phyloP scores from a whole-genome alignment of 2,888 invertebrate genomes.

The Vesta saturnalis region DNA sequence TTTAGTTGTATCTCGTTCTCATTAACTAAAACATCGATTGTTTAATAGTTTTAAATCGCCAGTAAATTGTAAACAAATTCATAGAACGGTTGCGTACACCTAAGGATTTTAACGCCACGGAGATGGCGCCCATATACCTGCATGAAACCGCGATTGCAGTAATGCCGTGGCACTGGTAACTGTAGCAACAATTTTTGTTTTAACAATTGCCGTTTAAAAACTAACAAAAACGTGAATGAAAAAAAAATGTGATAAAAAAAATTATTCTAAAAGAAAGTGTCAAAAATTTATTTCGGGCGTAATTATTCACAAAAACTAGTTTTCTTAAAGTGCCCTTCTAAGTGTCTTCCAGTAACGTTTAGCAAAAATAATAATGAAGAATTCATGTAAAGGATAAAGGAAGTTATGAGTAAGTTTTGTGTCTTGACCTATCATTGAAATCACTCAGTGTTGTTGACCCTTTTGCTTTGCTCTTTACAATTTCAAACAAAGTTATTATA shows the following conservation, averaged over 20 bases:
- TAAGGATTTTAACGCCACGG: conserved; percentile 24
- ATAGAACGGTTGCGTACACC: not conserved
- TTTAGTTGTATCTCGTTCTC: too few species aligned
- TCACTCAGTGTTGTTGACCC: conserved; percentile 19
- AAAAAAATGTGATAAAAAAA: conserved; percentile 2
- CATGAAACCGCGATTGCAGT: conserved; percentile 27
- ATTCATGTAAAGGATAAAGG: conserved; percentile 1
- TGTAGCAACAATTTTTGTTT: not conserved
- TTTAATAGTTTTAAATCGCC: not conserved
- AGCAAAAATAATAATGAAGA: not conserved
- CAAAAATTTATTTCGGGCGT: too few species aligned
- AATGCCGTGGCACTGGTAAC: conserved; percentile 33
- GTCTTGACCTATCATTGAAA: conserved; percentile 22
- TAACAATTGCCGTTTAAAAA: not conserved
- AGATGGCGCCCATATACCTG: conserved; percentile 21
- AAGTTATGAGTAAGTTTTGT: conserved; percentile 27
- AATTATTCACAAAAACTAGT: too few species aligned
- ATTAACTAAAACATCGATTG: too few species aligned
- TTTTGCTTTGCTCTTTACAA: not conserved
- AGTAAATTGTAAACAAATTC: not conserved
- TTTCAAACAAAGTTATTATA: not conserved
- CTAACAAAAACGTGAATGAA: not conserved
- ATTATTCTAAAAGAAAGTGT: too few species aligned
- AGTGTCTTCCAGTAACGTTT: not conserved
- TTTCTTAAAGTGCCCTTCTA: too few species aligned